phyloP scores from a whole-genome alignment of 2,113 vertebrate genomes.

The Lampris megalopsis region DNA sequence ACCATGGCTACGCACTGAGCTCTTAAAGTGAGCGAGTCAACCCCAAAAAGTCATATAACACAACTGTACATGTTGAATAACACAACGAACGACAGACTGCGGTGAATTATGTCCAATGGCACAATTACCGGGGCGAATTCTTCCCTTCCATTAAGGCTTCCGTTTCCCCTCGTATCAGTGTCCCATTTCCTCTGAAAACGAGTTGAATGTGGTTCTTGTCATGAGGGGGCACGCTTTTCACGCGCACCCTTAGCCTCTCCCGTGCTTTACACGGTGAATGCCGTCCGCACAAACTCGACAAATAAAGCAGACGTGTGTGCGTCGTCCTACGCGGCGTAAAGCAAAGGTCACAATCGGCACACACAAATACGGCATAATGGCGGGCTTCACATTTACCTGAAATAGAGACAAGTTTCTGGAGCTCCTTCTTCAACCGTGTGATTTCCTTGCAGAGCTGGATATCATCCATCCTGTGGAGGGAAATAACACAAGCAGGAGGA shows the following conservation, averaged over 20 bases:
- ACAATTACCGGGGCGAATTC: background rate
- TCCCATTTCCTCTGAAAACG: too few species aligned
- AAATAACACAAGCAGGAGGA: background rate
- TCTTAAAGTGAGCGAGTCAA: too few species aligned
- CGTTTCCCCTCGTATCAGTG: background rate
- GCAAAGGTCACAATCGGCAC: background rate
- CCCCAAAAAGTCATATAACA: too few species aligned
- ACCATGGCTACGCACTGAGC: too few species aligned
- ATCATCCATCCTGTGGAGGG: conserved; percentile 88
- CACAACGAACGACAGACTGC: too few species aligned
- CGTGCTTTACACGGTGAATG: background rate
- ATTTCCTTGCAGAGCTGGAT: conserved; percentile 93
- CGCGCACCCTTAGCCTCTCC: background rate
- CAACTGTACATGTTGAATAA: too few species aligned
- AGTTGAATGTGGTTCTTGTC: background rate
- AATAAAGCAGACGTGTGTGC: background rate
- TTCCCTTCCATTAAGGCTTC: background rate
- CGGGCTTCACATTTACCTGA: conserved; percentile 78
- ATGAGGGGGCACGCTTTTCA: background rate
- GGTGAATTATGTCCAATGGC: too few species aligned
- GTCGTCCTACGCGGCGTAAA: background rate
- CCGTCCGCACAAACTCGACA: background rate
- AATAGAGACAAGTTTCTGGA: conserved; percentile 85
- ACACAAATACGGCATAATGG: background rate
- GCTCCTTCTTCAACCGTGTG: conserved; percentile 88